These are phyloP conservation scores for Mystacornis crossleyi DNA, from an alignment of 2,113 vertebrate species.

Conservation along the genomic window DNA sequence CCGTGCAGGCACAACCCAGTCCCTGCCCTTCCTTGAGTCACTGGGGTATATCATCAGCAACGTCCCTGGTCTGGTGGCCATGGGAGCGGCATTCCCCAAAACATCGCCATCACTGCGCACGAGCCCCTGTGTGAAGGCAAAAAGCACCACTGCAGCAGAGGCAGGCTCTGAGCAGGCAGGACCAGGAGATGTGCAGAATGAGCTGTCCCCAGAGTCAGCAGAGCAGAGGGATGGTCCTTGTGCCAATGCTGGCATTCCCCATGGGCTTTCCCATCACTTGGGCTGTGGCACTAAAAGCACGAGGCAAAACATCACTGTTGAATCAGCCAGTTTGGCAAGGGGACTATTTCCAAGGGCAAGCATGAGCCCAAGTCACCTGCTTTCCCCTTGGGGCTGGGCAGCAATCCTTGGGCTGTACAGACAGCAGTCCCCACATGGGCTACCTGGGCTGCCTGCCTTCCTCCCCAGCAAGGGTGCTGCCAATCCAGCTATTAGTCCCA, in stretches of 20 bases:
- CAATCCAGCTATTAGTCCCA: neutral
- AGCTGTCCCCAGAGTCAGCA: neutral
- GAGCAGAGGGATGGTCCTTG: neutral
- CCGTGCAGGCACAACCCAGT: neutral
- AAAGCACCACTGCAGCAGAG: neutral
- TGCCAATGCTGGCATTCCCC: neutral
- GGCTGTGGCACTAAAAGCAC: neutral
- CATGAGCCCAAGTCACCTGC: neutral
- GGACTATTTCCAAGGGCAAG: neutral
- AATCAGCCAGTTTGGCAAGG: neutral
- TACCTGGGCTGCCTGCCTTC: neutral
- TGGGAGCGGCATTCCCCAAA: neutral
- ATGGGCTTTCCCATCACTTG: neutral
- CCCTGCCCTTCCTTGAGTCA: constrained; percentile 29
- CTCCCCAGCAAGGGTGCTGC: rapidly evolving
- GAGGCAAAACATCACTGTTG: neutral
- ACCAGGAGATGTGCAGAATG: neutral
- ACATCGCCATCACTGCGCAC: rapidly evolving
- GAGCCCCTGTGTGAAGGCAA: neutral
- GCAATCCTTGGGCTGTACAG: neutral
- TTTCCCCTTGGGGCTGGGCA: neutral
- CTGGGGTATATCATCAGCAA: neutral
- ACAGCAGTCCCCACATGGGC: neutral
- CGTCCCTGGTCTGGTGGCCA: rapidly evolving
- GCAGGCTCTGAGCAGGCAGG: neutral